These are phyloP conservation scores for Oceanodroma leucorhoa DNA, from an alignment of 2,797 vertebrate species.

Conservation along the genomic window DNA sequence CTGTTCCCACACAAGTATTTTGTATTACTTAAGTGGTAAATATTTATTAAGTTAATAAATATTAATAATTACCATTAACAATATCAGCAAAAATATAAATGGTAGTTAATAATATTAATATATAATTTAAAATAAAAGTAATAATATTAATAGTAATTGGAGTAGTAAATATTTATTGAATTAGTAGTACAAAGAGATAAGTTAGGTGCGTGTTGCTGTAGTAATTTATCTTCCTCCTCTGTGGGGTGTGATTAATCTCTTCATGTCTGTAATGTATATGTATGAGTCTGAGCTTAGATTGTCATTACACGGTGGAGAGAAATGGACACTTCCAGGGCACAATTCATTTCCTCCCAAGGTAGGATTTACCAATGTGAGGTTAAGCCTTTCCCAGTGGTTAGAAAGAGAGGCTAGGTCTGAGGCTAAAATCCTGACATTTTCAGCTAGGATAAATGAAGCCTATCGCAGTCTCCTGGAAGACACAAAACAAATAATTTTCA, in stretches of 20 bases:
- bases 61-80: not conserved
- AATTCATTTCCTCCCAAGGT: not conserved
- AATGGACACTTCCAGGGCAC: not conserved
- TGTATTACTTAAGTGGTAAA: not conserved
- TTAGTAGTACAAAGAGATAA: not conserved
- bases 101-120: not conserved
- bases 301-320: not conserved
- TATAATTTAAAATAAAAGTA: not conserved
- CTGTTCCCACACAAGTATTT: not conserved
- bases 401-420: not conserved
- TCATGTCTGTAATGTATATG: not conserved
- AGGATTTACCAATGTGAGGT: not conserved
- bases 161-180: not conserved
- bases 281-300: not conserved
- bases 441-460: not conserved
- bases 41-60: not conserved
- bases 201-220: not conserved
- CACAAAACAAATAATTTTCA: not conserved
- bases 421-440: not conserved
- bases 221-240: not conserved
- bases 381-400: not conserved
- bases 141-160: not conserved
- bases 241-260: not conserved
- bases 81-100: not conserved
- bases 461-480: not conserved